Evolutionary conservation across 2,888 invertebrate genomes (phyloP), one percentile per base, ranked within the genome.

Genomic region (Ptychoptera contaminata): DNA sequence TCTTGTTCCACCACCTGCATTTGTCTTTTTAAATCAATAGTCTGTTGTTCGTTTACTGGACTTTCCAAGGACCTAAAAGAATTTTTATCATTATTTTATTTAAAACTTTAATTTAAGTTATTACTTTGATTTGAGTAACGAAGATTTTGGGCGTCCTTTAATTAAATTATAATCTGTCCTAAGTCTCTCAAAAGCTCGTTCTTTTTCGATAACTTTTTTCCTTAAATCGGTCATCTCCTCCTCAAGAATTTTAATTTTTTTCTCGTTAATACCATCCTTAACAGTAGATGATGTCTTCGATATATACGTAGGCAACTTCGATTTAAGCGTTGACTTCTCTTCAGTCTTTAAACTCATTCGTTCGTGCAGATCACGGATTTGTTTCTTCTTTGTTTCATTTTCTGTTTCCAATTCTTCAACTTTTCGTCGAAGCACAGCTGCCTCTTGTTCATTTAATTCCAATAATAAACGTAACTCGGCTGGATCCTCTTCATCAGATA

Each of bases 371-470:
- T 86, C 85, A 54, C 79, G 79, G 8, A 83, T 71, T 68, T 86
- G 82, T 53, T 76, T 77, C 58, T 77, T 81, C 11, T 79, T 63
- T 40, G 75, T 74, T 47, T 81, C 78, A 56, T 80, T 83, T 56
- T 88, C 85, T 50, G 74, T 76, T 66, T 91, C 88, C 51, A 86
- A 66, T 54, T 85, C 85, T 61, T 86, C 85, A 46, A 87, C 79
- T 67, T 90, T 91, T 51, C 82, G 74, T 37, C 85, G 73, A 49
- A 91, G 67, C 47, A 87, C 82, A 16, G 80, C 75, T 46, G 87
- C 79, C 70, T 93, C 92, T 70, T 88, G 87, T 65, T 92, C 91
- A 58, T 85, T 84, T 40, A 91, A 71, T 63, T 92, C 92, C 43
- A 93, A 68, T 52, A 91, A 77, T 36, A 92, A 71, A 56, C 86